These are phyloP conservation scores for Acomys russatus DNA, from an alignment of 2,797 vertebrate species.

Conservation along the genomic window DNA sequence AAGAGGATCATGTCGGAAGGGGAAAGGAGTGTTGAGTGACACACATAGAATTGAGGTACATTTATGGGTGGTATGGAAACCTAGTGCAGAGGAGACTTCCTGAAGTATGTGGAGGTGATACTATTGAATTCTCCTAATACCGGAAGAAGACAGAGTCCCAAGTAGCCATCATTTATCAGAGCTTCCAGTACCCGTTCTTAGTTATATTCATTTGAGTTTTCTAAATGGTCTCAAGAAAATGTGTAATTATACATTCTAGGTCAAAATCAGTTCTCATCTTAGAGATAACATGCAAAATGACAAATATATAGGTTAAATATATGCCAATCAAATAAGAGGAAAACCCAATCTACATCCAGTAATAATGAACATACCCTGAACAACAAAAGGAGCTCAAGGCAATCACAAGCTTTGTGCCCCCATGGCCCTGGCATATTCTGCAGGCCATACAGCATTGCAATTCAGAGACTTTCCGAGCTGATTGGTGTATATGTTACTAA, in stretches of 20 bases:
- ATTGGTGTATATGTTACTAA: no score
- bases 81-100: background rate
- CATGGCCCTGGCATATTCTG: no score
- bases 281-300: background rate
- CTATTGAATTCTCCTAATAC: background rate
- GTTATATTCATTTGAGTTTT: background rate
- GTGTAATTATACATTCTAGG: background rate
- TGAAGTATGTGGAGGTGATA: background rate
- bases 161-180: background rate
- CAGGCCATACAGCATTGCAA: no score
- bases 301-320: background rate
- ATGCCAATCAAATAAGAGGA: no score
- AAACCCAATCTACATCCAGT: no score
- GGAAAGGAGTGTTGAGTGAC: background rate
- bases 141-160: background rate
- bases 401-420: no score
- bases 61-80: no score
- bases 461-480: no score
- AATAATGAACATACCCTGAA: no score
- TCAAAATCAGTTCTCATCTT: background rate
- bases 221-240: no score
- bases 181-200: background rate
- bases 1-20: rapidly evolving
- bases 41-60: background rate
- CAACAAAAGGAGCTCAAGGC: no score